These are phyloP conservation scores for Molorchus minor DNA, from an alignment of 2,888 invertebrate species.

Conservation along the genomic window DNA sequence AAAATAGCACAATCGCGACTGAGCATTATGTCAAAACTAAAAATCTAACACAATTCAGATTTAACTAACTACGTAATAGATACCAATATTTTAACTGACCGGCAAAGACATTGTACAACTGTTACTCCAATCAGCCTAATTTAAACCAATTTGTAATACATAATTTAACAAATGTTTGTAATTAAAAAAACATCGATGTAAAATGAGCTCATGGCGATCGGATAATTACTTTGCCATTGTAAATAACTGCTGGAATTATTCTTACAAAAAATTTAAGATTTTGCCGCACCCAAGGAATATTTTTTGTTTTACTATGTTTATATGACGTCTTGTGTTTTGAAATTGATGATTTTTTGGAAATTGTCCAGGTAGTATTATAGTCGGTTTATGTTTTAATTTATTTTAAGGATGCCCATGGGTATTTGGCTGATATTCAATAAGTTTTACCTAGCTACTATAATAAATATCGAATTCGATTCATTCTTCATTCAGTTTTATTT, in stretches of 20 bases:
- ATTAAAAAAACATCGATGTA: slow-evolving; percentile 4
- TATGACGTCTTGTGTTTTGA: slow-evolving; percentile 27
- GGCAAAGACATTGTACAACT: slow-evolving; percentile 9
- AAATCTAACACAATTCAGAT: slow-evolving; percentile 15
- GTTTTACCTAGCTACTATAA: too few species aligned
- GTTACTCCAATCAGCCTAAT: slow-evolving; percentile 30
- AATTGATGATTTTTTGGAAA: slow-evolving; percentile 26
- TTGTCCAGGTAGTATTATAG: slow-evolving; percentile 23
- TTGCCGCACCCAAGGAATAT: slow-evolving; percentile 15
- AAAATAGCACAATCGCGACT: slow-evolving; percentile 2
- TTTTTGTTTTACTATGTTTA: slow-evolving; percentile 17
- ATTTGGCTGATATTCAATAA: not conserved
- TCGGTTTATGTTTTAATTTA: slow-evolving; percentile 18
- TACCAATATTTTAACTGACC: slow-evolving; percentile 26
- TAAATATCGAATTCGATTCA: slow-evolving; percentile 3
- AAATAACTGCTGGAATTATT: not conserved
- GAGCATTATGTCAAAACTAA: slow-evolving; percentile 8
- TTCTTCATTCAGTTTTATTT: slow-evolving; percentile 16
- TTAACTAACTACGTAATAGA: slow-evolving; percentile 17
- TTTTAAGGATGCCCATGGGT: slow-evolving; percentile 6
- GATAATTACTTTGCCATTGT: slow-evolving; percentile 19
- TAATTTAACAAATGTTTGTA: slow-evolving; percentile 30
- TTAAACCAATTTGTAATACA: slow-evolving; percentile 27
- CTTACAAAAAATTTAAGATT: not conserved
- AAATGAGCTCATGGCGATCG: not conserved